Percentiles rank a stretch among this genome's conserved stretches.
These are phyloP conservation scores for Piprites chloris DNA, from an alignment of 2,113 vertebrate species.

Conservation along the genomic window DNA sequence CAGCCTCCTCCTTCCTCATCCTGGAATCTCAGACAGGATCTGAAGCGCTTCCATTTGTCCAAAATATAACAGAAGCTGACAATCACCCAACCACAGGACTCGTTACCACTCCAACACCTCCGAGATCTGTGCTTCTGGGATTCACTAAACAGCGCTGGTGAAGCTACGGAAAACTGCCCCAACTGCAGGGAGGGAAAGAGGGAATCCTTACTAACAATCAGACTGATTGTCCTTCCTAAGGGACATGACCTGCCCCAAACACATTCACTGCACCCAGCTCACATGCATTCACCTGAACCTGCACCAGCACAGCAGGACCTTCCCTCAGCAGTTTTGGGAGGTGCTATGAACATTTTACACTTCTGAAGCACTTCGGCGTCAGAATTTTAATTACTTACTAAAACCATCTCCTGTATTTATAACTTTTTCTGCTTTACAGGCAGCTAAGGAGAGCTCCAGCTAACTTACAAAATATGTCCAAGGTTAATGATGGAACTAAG, in stretches of 20 bases:
- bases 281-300: not conserved
- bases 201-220: not conserved
- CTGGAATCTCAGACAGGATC: not conserved
- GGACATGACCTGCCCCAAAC: not conserved
- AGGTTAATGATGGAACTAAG: conserved; percentile 42
- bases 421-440: not conserved
- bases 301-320: not conserved
- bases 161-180: not conserved
- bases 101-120: accelerated
- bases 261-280: not conserved
- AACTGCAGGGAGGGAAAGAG: not conserved
- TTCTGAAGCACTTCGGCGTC: not conserved
- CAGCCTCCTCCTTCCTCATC: not conserved
- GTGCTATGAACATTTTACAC: not conserved
- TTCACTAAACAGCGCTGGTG: accelerated
- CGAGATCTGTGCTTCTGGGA: not conserved
- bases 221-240: not conserved
- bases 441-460: not conserved
- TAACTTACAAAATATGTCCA: conserved; percentile 19
- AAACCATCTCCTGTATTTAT: conserved; percentile 26
- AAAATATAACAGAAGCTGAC: not conserved
- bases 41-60: not conserved
- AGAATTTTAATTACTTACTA: conserved; percentile 28
- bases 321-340: not conserved
- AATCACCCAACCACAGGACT: not conserved